Evolutionary conservation across 2,797 vertebrate species (phyloP), one percentile per base, ranked within the genome.

Genomic region (Eidolon dupreanum): DNA sequence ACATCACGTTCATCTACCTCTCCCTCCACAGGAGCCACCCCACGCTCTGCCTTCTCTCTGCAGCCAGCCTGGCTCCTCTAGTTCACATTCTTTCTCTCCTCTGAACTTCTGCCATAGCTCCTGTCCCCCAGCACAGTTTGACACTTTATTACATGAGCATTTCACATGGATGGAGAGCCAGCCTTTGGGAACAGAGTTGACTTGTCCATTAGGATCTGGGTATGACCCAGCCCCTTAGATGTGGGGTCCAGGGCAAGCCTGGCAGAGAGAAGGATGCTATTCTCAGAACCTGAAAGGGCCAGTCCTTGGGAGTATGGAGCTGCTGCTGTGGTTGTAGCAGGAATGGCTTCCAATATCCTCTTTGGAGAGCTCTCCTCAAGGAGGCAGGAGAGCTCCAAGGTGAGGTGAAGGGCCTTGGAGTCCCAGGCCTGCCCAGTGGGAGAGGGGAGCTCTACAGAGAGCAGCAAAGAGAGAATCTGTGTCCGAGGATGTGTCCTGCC

Each of bases 121-220:
- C 31, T 65, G 13, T 53, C 33, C 16, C 46, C 46, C 28, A 19
- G 6, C 7, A 22, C 15, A 1, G 9, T 33, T 19, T 33, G 77
- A 22, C 41, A 38, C 36, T 65, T 9, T 59, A 2, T 49, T 55
- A 33, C 1, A 61, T 46, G 26, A 91, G 43, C 38, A 33, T 57
- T 75, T 49, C 38, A 31, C 5, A 8, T 24, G 43, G n/a, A 31
- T 7, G 13, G 33, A 49, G 19, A 71, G 49, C 26, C 5, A 26
- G 65, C 15, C 13, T 26, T n/a, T 51, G 5, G 26, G 66, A 81
- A 49, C 38, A 73, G 53, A 77, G 68, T 9, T 57, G 36, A 68
- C 46, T 53, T 70, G 4, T 11, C 15, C 0, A 0, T 51, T 26
- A 57, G 24, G 55, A 31, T 65, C 43, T 1, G 16, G 20, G 20